Evolutionary conservation across 2,797 vertebrate genomes (phyloP).

Genomic region (Artibeus lituratus): DNA sequence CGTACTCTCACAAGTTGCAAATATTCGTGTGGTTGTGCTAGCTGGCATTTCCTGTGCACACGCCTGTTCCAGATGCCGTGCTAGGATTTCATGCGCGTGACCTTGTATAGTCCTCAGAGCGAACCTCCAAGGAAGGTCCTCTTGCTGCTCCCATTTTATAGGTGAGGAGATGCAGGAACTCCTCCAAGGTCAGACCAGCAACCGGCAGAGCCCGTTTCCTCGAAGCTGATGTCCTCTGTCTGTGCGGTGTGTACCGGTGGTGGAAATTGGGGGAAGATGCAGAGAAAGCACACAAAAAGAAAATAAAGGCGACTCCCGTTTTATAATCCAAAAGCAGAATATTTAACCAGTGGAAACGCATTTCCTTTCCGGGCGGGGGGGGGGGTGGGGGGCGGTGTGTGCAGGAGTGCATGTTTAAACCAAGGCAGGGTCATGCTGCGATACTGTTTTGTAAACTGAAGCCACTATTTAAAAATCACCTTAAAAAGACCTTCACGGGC

Average conservation of each 20-base stretch:
- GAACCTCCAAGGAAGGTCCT: background rate
- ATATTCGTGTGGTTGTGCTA: background rate
- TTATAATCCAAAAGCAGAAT: background rate
- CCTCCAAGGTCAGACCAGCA: background rate
- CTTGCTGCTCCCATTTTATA: background rate
- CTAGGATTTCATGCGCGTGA: background rate
- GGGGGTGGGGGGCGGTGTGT: too few relatives aligned
- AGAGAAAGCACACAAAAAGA: background rate
- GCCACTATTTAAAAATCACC: constrained; percentile 53
- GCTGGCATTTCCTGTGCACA: background rate
- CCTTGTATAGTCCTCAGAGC: background rate
- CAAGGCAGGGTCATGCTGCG: background rate
- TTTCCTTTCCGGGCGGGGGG: background rate
- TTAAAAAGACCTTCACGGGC: constrained; percentile 56
- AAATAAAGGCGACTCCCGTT: background rate
- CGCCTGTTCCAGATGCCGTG: accelerated
- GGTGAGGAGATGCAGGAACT: background rate
- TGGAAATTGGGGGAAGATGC: background rate
- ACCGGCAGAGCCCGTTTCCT: background rate
- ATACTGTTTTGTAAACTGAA: constrained; percentile 40
- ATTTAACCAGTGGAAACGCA: background rate
- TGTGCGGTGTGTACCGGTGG: background rate
- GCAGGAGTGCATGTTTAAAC: background rate
- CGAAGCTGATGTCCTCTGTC: background rate
- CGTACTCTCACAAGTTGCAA: background rate